These are phyloP conservation scores for Drosophila nasuta DNA, from an alignment of 1,140 invertebrate species.

Conservation along the genomic window DNA sequence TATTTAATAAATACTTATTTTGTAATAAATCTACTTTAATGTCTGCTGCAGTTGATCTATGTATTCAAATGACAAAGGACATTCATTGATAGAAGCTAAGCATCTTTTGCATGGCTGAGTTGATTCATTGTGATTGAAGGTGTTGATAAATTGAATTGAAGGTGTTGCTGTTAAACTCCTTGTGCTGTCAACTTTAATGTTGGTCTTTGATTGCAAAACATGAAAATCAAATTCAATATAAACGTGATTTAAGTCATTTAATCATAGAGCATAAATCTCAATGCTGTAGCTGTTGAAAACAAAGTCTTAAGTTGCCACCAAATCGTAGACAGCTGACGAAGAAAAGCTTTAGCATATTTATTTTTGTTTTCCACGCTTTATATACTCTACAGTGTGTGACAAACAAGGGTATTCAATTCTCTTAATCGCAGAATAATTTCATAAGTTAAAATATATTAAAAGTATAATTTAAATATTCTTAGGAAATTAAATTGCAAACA, in stretches of 20 bases:
- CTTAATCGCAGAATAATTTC: background rate
- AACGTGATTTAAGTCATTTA: slow-evolving; percentile 45
- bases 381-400: background rate
- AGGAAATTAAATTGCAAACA: background rate
- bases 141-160: slow-evolving; percentile 56
- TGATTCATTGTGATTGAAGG: slow-evolving; percentile 18
- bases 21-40: slow-evolving; percentile 44
- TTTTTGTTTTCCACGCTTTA: background rate
- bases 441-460: background rate
- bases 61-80: background rate
- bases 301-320: slow-evolving; percentile 44
- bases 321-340: slow-evolving; percentile 17
- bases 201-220: slow-evolving; percentile 14
- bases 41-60: slow-evolving; percentile 32
- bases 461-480: background rate
- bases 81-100: slow-evolving; percentile 6
- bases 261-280: slow-evolving; percentile 59
- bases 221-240: slow-evolving; percentile 47
- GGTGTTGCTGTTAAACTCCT: slow-evolving; percentile 4
- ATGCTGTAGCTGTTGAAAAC: slow-evolving; percentile 31
- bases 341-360: slow-evolving; percentile 35
- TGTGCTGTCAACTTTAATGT: slow-evolving; percentile 22
- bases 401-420: background rate
- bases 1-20: slow-evolving; percentile 47
- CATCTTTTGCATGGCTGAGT: background rate